These are phyloP conservation scores for Aleiodes sp. DNA, from an alignment of 1,140 invertebrate species.

Conservation along the genomic window DNA sequence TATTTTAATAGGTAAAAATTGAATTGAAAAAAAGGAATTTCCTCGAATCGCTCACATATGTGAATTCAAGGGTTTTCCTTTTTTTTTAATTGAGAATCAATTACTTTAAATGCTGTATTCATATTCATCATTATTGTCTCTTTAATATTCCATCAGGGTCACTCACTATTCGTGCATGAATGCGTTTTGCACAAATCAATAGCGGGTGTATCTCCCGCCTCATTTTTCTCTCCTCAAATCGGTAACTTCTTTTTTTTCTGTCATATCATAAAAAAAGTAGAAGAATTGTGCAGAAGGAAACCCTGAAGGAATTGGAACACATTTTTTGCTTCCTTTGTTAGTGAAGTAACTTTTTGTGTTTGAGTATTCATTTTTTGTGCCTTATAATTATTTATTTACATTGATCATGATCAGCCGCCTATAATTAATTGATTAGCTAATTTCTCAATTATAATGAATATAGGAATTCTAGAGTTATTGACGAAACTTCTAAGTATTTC, in stretches of 20 bases:
- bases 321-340: background rate
- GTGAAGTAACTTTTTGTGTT: background rate
- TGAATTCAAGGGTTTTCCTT: too few relatives aligned
- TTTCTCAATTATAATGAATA: background rate
- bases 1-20: too few relatives aligned
- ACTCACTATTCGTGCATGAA: conserved; percentile 16
- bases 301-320: background rate
- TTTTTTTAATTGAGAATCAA: too few relatives aligned
- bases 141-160: background rate
- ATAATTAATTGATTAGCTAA: background rate
- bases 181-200: background rate
- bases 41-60: too few relatives aligned
- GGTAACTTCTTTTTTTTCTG: background rate
- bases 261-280: conserved; percentile 16
- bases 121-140: conserved; percentile 3
- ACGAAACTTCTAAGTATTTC: background rate
- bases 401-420: conserved; percentile 5
- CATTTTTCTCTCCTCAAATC: background rate
- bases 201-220: background rate
- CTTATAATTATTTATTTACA: conserved; percentile 28
- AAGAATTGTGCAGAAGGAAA: conserved; percentile 19
- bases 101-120: background rate
- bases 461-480: background rate
- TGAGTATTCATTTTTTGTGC: conserved; percentile 10
- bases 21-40: too few relatives aligned